phyloP scores from a whole-genome alignment of 1,140 invertebrate species.

The Saxidomus purpurata region DNA sequence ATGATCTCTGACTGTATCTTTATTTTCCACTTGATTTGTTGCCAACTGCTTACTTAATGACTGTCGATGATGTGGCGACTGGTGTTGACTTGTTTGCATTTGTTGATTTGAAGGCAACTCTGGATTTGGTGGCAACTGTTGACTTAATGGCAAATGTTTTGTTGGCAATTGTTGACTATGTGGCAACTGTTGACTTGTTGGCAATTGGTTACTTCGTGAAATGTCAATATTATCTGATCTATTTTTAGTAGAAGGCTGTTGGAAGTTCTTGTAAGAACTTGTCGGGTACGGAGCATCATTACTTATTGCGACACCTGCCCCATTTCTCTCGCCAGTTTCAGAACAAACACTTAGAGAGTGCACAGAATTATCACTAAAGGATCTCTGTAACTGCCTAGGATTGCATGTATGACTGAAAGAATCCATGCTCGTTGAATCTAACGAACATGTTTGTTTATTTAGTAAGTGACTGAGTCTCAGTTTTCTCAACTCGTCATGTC shows the following conservation, averaged over 20 bases:
- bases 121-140: not conserved
- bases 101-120: no score
- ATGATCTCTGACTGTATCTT: not conserved
- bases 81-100: not conserved
- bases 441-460: slow-evolving; percentile 10
- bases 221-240: not conserved
- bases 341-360: slow-evolving; percentile 26
- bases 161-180: not conserved
- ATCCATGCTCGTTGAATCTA: not conserved
- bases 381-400: slow-evolving; percentile 32
- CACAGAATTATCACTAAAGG: slow-evolving; percentile 56
- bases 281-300: slow-evolving; percentile 57
- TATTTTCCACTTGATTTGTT: not conserved
- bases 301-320: slow-evolving; percentile 10
- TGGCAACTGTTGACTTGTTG: not conserved
- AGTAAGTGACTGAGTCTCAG: slow-evolving; percentile 60
- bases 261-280: slow-evolving; percentile 54
- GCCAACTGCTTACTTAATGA: not conserved
- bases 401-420: not conserved
- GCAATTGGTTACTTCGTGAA: not conserved
- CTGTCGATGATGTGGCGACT: not conserved
- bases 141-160: not conserved
- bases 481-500: slow-evolving; percentile 58
- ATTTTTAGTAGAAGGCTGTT: slow-evolving; percentile 5
- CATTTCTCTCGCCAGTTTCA: slow-evolving; percentile 30